Evolutionary conservation across 1,140 invertebrate genomes (phyloP).

Genomic region (Cecropterus lyciades): DNA sequence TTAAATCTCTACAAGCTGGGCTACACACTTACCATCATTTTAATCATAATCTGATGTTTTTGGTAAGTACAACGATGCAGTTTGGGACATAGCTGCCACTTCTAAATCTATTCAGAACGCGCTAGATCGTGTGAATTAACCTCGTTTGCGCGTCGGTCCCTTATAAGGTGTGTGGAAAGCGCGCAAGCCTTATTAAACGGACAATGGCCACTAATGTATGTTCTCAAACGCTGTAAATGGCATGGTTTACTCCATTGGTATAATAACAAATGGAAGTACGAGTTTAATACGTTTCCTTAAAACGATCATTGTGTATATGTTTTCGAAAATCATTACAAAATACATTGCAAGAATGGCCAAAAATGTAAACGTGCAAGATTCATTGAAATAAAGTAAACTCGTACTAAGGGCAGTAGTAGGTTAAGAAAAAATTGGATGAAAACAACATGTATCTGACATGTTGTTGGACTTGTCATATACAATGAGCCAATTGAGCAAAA

Average conservation of each 20-base stretch:
- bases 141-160: constrained; percentile 63
- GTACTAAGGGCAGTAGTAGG: no score
- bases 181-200: constrained; percentile 61
- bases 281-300: no score
- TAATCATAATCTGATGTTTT: not conserved
- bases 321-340: no score
- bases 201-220: constrained; percentile 67
- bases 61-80: not conserved
- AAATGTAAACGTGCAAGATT: no score
- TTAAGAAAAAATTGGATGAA: no score
- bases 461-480: no score
- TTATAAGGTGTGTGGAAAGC: constrained; percentile 60
- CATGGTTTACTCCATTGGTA: constrained; percentile 42
- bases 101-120: constrained; percentile 15
- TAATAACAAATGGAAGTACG: not conserved
- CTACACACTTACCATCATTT: not conserved
- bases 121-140: constrained; percentile 64
- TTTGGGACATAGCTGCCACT: not conserved
- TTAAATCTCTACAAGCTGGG: no score
- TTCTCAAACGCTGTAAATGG: constrained; percentile 55
- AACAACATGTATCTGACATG: no score
- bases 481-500: no score
- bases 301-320: no score
- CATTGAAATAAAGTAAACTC: no score
- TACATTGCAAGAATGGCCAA: no score